Base-by-base conservation (phyloP, 2,888 invertebrate species). In the Protodeltote pygarga region DNA sequence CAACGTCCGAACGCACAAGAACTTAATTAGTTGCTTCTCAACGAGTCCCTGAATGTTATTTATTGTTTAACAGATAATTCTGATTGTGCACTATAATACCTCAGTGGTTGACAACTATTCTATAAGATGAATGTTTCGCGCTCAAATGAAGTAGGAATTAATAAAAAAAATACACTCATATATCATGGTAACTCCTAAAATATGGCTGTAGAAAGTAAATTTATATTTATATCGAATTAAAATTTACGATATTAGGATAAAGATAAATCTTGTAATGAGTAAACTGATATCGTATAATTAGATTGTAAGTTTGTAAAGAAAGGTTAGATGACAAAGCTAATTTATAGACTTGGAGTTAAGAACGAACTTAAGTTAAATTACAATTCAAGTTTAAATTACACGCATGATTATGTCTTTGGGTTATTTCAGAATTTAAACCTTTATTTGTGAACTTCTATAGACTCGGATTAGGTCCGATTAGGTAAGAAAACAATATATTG, bases 11-110 rank as follows among this genome's bases (percentile, higher is more conserved):
- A 75, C 79, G 67, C 83, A 85, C 83, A 87, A 88, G 89, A 87
- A 88, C 90, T 90, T 90, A 89, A 90, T 90, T 90, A 90, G 89
- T 81, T 70, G 77, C 77, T 76, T 85, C 79, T 86, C 85, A 82
- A 80, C 83, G 74, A 79, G 77, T 78, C 77, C 53, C 71, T 53
- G 71, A 65, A 76, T 71, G 82, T 86, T 87, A 89, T 90, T 89
- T 89, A 90, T 89, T 83, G 79, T 81, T 77, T 65, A 77, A 73
- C 77, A 70, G 64, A 85, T 81, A 79, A 84, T 85, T 72, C 82
- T 84, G 83, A 88, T 85, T 83, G 83, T 79, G 73, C 61, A 54
- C 60, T 65, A 69, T 64, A 75, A 34, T 79, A 83, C 81, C 81
- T 79, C 81, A 73, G 58, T 70, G 71, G 82, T 73, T 65, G 79